These are phyloP conservation scores for Atherinomorus stipes DNA, from an alignment of 2,113 vertebrate genomes.

Conservation along the genomic window DNA sequence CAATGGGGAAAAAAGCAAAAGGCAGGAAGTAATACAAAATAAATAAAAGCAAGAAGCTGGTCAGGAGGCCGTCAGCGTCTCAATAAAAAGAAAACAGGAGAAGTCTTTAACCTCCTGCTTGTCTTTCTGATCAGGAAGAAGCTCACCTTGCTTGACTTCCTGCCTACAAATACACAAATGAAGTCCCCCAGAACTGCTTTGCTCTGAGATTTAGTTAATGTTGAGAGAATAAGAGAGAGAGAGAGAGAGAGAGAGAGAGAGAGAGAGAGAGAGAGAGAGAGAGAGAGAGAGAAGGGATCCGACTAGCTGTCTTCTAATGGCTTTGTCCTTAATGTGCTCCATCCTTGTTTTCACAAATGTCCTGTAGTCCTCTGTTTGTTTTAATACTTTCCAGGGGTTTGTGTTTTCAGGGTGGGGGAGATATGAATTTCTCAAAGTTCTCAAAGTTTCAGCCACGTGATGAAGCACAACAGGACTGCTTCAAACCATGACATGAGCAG, in stretches of 20 bases:
- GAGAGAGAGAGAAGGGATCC: constrained; percentile 3
- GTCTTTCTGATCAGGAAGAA: constrained; percentile 22
- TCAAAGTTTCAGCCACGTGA: constrained; percentile 34
- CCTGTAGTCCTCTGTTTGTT: constrained; percentile 60
- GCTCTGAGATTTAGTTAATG: constrained; percentile 1
- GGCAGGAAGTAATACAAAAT: background rate
- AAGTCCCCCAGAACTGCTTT: background rate
- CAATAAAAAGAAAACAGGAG: background rate
- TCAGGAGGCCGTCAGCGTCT: constrained; percentile 21
- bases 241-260: background rate
- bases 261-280: background rate
- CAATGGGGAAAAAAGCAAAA: constrained; percentile 17
- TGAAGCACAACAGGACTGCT: constrained; percentile 1
- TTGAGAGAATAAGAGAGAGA: background rate
- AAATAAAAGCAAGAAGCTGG: background rate
- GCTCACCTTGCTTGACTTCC: constrained; percentile 40
- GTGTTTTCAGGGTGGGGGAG: constrained; percentile 53
- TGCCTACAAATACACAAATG: constrained; percentile 25
- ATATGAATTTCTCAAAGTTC: constrained; percentile 52
- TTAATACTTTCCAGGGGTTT: constrained; percentile 66
- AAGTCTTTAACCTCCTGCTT: constrained; percentile 5
- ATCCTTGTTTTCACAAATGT: constrained; percentile 61
- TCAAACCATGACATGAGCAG: constrained; percentile 42
- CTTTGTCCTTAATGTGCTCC: constrained; percentile 47
- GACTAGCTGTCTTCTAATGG: constrained; percentile 36